phyloP scores from a whole-genome alignment of 1,140 invertebrate species.

The Atopsyche davidsoni region DNA sequence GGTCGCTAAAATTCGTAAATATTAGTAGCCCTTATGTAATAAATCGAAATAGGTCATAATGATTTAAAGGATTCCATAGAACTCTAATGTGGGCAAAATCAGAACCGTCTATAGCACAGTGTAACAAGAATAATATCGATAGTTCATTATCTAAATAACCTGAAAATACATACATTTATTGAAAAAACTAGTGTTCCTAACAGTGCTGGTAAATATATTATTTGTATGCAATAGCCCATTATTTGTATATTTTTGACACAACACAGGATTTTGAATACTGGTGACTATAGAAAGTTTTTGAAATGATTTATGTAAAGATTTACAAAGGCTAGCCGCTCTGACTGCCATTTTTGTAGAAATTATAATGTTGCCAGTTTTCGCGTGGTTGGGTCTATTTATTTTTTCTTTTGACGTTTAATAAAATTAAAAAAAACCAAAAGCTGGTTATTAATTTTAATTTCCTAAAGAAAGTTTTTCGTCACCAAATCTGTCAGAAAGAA shows the following conservation, averaged over 20 bases:
- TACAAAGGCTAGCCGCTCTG: conserved; percentile 13
- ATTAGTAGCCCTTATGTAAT: conserved; percentile 5
- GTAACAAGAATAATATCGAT: background rate
- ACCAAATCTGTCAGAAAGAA: too few species aligned
- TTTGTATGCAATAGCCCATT: conserved; percentile 1
- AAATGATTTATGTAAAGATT: conserved; percentile 34
- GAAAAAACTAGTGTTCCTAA: conserved; percentile 46
- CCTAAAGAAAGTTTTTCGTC: too few species aligned
- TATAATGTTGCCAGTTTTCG: too few species aligned
- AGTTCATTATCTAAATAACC: conserved; percentile 11
- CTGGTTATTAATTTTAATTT: too few species aligned
- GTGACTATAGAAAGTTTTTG: conserved; percentile 35
- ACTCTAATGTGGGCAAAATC: background rate
- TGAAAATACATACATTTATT: conserved; percentile 45
- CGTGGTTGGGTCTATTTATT: too few species aligned
- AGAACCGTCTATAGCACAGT: background rate
- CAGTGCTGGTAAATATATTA: conserved; percentile 12
- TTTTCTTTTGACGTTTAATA: too few species aligned
- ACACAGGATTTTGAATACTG: conserved; percentile 14
- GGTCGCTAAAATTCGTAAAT: conserved; percentile 53
- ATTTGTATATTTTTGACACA: conserved; percentile 5
- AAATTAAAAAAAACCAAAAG: too few species aligned
- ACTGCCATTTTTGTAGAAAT: conserved; percentile 20
- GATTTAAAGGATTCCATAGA: background rate
- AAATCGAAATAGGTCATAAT: conserved; percentile 2